Base-by-base conservation (phyloP, 2,888 invertebrate species). In the Machimus rusticus region DNA sequence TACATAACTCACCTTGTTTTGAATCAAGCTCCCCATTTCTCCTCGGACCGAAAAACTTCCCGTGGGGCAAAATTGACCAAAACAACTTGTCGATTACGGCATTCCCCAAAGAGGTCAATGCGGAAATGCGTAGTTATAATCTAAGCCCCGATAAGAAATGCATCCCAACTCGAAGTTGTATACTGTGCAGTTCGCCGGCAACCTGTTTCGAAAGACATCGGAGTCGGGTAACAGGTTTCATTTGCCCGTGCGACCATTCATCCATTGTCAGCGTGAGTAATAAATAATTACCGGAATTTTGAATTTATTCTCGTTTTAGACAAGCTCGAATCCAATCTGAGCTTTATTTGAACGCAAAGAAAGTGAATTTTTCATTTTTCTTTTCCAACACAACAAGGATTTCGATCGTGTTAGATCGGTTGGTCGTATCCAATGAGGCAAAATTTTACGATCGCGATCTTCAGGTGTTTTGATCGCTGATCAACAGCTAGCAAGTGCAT, bases 81-180 rank as follows among this genome's bases (percentile, higher is more conserved):
- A 55, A 82, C 55, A 82, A 82, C 82, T 66, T 82, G 66, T 37
- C 66, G 82, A 82, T 82, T 85, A 74, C 74, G 74, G 46, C 85
- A 85, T 85, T 85, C 43, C 43, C 85, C 85, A 85, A 85, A 74
- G 74, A 85, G 74, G 74, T 85, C 85, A 85, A 85, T 85, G 85
- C 85, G 85, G 85, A 85, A 85, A 51, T 85, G 85, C 74, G 74
- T 74, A 46, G 85, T 51, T 85, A 37, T 76, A 85, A 85, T 85
- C 85, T 85, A 74, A 43, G 43, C 74, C 74, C 46, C 51, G 85
- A 85, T 74, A 74, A 46, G 74, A 85, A 43, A 85, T 85, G 74
- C 85, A 85, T 84, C 66, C 66, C 66, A 39, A 37, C 57, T 19
- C 46, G 37, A 57, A 23, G 43, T 43, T 79, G 46, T 43, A 19